phyloP scores from a whole-genome alignment of 2,888 invertebrate species.

The Uropetala carovei region DNA sequence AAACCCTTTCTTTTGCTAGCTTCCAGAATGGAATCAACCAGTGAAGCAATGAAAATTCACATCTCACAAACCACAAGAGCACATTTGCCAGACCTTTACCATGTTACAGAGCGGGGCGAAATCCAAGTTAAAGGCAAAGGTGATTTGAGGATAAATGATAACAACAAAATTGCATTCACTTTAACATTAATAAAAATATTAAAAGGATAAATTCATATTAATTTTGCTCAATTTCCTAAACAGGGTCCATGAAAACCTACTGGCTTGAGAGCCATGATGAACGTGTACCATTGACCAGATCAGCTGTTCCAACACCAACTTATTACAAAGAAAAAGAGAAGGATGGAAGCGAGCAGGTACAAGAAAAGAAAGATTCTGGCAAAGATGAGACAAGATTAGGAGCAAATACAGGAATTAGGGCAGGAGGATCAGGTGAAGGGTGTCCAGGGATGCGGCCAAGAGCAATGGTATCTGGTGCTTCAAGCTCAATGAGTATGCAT shows the following conservation, averaged over 20 bases:
- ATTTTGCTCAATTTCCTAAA: slow-evolving; percentile 67
- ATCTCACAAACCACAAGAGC: slow-evolving; percentile 93
- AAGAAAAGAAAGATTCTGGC: neutral
- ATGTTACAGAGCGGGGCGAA: slow-evolving; percentile 87
- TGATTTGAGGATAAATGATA: slow-evolving; percentile 71
- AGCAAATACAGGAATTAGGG: neutral
- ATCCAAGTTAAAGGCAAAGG: slow-evolving; percentile 95
- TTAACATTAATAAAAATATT: neutral
- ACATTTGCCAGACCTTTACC: slow-evolving; percentile 84
- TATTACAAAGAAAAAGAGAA: slow-evolving; percentile 35
- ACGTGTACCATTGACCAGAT: slow-evolving; percentile 76
- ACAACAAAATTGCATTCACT: neutral
- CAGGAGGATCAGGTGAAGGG: neutral
- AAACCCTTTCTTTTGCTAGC: slow-evolving; percentile 75
- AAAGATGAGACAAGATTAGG: neutral
- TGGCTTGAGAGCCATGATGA: slow-evolving; percentile 88
- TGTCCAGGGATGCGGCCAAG: neutral
- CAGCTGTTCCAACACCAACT: slow-evolving; percentile 45
- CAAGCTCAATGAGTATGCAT: slow-evolving; percentile 36
- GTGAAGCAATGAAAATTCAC: slow-evolving; percentile 95
- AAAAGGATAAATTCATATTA: slow-evolving; percentile 5
- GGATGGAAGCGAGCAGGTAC: neutral
- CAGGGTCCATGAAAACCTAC: slow-evolving; percentile 91
- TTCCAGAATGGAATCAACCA: slow-evolving; percentile 94
- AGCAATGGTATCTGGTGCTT: slow-evolving; percentile 34